Evolutionary conservation across 2,888 invertebrate species (phyloP), one percentile per base, ranked within the genome.

Genomic region (Andrena bicolor): DNA sequence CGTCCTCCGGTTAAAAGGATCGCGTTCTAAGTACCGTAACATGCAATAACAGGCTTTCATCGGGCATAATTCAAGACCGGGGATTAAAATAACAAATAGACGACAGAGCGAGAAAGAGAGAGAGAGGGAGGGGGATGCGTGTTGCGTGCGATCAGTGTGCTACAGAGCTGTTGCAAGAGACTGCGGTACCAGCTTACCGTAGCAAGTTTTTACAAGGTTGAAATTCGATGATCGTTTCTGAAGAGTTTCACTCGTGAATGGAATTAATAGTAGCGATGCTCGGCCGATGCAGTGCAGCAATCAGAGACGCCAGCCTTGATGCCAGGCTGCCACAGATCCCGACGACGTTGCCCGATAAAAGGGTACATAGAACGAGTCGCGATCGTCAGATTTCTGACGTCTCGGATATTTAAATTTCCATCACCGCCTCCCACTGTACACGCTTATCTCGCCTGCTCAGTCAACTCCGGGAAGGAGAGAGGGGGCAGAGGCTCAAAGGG

Each of bases 11-110:
- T 70, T 76, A 64, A 82, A 80, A 76, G 75, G 80, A 80, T 81
- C 81, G 73, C 73, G 69, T 69, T 53, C 69, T 80, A 81, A 74
- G 81, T 81, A 80, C 80, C 80, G 81, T 81, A 81, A 81, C 81
- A 80, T 80, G 81, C 74, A 80, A 82, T 80, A 74, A 74, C 81
- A 74, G 74, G 65, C 69, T 82, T 82, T 75, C 81, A 66, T 63
- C 75, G 75, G 65, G 32, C 63, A 63, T 66, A 63, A 75, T 75
- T 71, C 75, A 61, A 41, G 49, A 23, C 56, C n/a, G 53, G 28
- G 60, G 72, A 80, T 80, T 80, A 80, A 80, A 80, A 80, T 80
- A 73, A 79, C 80, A 80, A 80, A 80, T 72, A 72, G 72, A 63
- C 53, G 49, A 56, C 16, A 41, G 16, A 41, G 13, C 13, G 13